Evolutionary conservation across 2,797 vertebrate genomes (phyloP).

Genomic region (Gallinago stenura): DNA sequence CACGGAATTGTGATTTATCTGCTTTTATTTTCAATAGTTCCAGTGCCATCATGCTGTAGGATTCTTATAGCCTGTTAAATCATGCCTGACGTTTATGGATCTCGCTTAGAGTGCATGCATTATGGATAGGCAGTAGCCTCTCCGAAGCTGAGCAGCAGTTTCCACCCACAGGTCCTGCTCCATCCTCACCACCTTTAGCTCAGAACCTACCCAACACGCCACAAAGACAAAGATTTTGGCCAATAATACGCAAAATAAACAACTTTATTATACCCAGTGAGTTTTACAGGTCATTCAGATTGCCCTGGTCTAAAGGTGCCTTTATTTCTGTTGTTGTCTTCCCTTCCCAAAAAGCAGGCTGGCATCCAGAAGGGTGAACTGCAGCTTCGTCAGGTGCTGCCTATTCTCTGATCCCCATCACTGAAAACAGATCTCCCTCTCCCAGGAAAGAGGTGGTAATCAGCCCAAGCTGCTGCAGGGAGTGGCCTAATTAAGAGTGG

Average conservation of each 20-base stretch:
- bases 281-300: not conserved
- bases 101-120: slow-evolving; percentile 42
- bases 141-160: not conserved
- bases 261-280: not conserved
- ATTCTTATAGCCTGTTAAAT: slow-evolving; percentile 64
- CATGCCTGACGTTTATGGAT: slow-evolving; percentile 51
- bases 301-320: not conserved
- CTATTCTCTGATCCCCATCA: not conserved
- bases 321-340: not conserved
- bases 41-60: slow-evolving; percentile 41
- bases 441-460: not conserved
- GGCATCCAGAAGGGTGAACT: not conserved
- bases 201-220: not conserved
- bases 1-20: slow-evolving; percentile 57
- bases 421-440: not conserved
- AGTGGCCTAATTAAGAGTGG: not conserved
- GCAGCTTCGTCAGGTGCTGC: not conserved
- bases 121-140: slow-evolving; percentile 39
- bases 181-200: not conserved
- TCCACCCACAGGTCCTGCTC: not conserved
- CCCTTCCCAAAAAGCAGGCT: not conserved
- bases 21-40: slow-evolving; percentile 58
- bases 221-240: not conserved
- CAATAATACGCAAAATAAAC: not conserved
- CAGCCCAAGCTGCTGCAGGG: not conserved